phyloP scores from a whole-genome alignment of 2,113 vertebrate species.

The Centrocercus urophasianus region DNA sequence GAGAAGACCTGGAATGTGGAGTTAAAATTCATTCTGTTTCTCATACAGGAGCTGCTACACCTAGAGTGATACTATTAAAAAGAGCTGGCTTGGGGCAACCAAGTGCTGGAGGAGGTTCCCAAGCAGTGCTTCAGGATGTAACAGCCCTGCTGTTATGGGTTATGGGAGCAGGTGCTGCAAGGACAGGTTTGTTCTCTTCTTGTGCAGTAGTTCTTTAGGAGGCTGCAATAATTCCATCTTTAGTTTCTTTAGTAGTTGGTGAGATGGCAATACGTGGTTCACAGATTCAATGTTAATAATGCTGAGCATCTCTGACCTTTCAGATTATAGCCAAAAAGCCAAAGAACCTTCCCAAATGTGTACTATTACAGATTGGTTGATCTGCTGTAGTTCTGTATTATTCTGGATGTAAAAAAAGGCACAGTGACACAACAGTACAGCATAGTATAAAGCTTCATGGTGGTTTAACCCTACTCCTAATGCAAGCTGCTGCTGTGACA shows the following conservation, averaged over 20 bases:
- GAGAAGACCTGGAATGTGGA: neutral
- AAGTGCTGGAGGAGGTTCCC: neutral
- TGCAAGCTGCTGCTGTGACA: neutral
- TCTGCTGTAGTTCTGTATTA: neutral
- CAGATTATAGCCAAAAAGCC: neutral
- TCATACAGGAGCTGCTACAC: neutral
- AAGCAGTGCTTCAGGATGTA: neutral
- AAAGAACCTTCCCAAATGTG: neutral
- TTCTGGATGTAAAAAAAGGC: neutral
- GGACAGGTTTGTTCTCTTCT: neutral
- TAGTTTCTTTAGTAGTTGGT: neutral
- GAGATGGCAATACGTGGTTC: neutral
- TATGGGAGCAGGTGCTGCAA: neutral
- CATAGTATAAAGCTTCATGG: neutral
- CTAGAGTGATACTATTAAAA: neutral
- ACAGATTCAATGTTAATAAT: neutral
- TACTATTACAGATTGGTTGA: neutral
- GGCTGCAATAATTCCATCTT: neutral
- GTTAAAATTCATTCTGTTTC: neutral
- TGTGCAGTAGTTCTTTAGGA: neutral
- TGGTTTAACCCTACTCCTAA: neutral
- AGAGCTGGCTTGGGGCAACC: neutral
- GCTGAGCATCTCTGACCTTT: neutral
- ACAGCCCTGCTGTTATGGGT: rapidly evolving
- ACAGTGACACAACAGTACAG: neutral